A percentile compares a stretch with the other conserved stretches of the same genome.
Evolutionary conservation across 2,797 vertebrate species (phyloP).

Genomic region (Leptatherina wallacei): DNA sequence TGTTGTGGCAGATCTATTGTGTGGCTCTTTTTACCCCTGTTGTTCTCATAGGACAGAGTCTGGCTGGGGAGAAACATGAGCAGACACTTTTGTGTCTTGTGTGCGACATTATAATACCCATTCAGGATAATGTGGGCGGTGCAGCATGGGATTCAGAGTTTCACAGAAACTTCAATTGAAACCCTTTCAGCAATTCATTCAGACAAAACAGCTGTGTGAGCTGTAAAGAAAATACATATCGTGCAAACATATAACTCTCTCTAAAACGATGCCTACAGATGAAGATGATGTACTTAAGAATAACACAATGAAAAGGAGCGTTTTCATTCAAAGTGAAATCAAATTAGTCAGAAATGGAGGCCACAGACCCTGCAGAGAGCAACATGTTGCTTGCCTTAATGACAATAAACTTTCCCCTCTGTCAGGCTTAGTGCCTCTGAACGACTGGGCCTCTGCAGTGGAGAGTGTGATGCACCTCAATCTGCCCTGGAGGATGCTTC

Average conservation of each 20-base stretch:
- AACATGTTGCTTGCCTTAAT: neutral
- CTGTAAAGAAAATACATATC: neutral
- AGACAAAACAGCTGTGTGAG: neutral
- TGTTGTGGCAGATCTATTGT: neutral
- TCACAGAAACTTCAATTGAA: conserved; percentile 54
- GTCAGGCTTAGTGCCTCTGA: conserved; percentile 85
- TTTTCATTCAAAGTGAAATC: neutral
- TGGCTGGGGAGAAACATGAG: conserved; percentile 38
- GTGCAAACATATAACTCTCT: neutral
- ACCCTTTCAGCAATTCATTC: conserved; percentile 10
- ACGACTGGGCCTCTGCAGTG: conserved; percentile 87
- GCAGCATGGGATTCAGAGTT: conserved; percentile 28
- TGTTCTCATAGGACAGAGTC: conserved; percentile 9
- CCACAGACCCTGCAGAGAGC: neutral
- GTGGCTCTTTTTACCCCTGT: neutral
- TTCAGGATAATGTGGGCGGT: conserved; percentile 19
- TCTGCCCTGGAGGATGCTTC: conserved; percentile 91
- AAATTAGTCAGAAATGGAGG: neutral
- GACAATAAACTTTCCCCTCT: neutral
- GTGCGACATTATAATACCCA: conserved; percentile 18
- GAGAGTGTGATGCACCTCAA: conserved; percentile 88
- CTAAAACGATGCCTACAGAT: neutral
- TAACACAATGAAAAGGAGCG: neutral
- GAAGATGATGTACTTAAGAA: neutral
- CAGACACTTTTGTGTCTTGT: conserved; percentile 41